Conservation (phyloP, 2,888 invertebrate genomes). For the Ditula angustiorana region DNA sequence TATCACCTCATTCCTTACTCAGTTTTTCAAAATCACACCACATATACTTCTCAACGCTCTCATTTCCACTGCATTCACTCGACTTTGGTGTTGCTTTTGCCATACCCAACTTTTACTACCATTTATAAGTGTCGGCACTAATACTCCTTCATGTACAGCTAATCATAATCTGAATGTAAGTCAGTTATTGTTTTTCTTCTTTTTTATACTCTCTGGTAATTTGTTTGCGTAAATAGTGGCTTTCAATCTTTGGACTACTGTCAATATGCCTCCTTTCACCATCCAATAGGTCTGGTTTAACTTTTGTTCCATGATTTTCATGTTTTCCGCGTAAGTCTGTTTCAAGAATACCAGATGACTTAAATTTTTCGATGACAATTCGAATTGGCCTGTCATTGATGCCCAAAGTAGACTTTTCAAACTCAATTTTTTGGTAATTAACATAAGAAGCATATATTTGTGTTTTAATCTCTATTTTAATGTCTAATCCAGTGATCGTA, state of each 20-base stretch:
- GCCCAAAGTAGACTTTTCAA: constrained; percentile 20
- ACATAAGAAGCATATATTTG: too few relatives aligned
- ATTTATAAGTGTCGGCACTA: too few relatives aligned
- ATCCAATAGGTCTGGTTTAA: neutral
- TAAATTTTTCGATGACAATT: constrained; percentile 27
- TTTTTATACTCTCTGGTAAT: constrained; percentile 25
- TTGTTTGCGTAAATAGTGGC: constrained; percentile 24
- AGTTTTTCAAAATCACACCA: too few relatives aligned
- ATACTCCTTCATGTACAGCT: too few relatives aligned
- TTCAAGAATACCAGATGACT: constrained; percentile 11
- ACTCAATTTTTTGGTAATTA: too few relatives aligned
- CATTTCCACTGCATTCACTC: too few relatives aligned
- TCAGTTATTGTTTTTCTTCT: constrained; percentile 28
- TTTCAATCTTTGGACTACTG: constrained; percentile 35
- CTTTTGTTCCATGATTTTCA: constrained; percentile 11
- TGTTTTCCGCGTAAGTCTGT: constrained; percentile 27
- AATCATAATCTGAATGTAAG: constrained; percentile 17
- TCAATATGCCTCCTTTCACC: constrained; percentile 6
- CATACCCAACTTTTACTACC: too few relatives aligned
- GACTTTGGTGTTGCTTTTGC: too few relatives aligned
- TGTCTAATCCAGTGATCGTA: too few relatives aligned
- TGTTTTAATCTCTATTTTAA: too few relatives aligned
- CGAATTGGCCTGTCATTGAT: constrained; percentile 38
- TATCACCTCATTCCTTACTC: too few relatives aligned
- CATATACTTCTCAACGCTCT: too few relatives aligned